phyloP scores from a whole-genome alignment of 2,113 vertebrate genomes.

The Sapajus apella region DNA sequence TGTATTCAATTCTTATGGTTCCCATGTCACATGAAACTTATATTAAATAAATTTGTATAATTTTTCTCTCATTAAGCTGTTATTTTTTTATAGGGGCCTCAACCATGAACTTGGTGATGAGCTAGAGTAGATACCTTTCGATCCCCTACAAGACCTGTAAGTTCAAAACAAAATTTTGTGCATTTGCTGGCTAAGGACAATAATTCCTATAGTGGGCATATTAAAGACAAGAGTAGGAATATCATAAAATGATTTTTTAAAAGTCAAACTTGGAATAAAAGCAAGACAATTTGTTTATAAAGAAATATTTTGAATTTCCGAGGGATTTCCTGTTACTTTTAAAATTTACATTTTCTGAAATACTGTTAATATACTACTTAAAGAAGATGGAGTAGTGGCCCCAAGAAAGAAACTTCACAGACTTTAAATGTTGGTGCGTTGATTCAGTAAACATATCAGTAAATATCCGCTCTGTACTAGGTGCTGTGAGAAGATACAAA shows the following conservation, averaged over 20 bases:
- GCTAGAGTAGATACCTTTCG: neutral
- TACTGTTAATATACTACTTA: neutral
- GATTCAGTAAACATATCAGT: neutral
- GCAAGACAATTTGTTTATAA: neutral
- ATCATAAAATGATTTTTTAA: neutral
- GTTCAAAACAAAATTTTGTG: neutral
- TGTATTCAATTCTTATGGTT: neutral
- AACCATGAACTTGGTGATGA: neutral
- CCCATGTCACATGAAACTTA: neutral
- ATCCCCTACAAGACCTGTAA: neutral
- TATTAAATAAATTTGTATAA: neutral
- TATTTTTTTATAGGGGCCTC: neutral
- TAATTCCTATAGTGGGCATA: neutral
- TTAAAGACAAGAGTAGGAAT: neutral
- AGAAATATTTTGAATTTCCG: neutral
- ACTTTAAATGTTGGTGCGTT: neutral
- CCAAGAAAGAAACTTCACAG: neutral
- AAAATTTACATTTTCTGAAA: neutral
- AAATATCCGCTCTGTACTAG: neutral
- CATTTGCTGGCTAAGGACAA: neutral
- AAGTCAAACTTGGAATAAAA: neutral
- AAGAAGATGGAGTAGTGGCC: neutral
- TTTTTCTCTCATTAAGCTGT: neutral
- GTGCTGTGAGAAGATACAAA: neutral
- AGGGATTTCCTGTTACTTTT: neutral